Percentiles rank a stretch among this genome's conserved stretches.
These are phyloP conservation scores for Noctua comes DNA, from an alignment of 2,888 invertebrate species.

Conservation along the genomic window DNA sequence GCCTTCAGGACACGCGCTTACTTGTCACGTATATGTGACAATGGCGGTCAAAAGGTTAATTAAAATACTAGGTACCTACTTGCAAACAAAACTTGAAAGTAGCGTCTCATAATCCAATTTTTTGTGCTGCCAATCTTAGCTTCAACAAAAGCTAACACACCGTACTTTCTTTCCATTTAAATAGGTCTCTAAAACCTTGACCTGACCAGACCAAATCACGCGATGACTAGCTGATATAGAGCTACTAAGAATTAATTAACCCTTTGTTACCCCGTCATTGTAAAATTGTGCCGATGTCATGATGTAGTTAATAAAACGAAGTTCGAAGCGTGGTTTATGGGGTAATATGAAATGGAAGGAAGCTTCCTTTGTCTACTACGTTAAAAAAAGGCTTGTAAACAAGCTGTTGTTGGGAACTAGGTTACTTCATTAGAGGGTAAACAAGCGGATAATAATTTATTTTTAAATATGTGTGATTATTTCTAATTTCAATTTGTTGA, in stretches of 20 bases:
- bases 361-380: slow-evolving; percentile 19
- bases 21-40: no score
- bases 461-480: no score
- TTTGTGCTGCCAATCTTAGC: slow-evolving; percentile 25
- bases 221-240: slow-evolving; percentile 57
- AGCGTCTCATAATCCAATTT: background rate
- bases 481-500: no score
- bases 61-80: background rate
- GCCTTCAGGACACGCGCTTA: no score
- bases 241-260: slow-evolving; percentile 64
- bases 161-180: slow-evolving; percentile 44
- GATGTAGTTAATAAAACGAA: slow-evolving; percentile 59
- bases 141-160: slow-evolving; percentile 34
- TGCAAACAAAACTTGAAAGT: background rate
- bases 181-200: slow-evolving; percentile 57
- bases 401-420: slow-evolving; percentile 3
- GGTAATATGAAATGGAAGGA: slow-evolving; percentile 43
- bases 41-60: no score
- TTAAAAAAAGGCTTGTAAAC: slow-evolving; percentile 14
- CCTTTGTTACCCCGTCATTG: slow-evolving; percentile 60
- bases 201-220: slow-evolving; percentile 58
- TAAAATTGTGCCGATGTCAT: slow-evolving; percentile 58
- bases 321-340: slow-evolving; percentile 56
- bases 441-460: no score
- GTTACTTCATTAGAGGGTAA: background rate